Conservation (phyloP, 2,888 invertebrate genomes). For the Melanophora roralis region DNA sequence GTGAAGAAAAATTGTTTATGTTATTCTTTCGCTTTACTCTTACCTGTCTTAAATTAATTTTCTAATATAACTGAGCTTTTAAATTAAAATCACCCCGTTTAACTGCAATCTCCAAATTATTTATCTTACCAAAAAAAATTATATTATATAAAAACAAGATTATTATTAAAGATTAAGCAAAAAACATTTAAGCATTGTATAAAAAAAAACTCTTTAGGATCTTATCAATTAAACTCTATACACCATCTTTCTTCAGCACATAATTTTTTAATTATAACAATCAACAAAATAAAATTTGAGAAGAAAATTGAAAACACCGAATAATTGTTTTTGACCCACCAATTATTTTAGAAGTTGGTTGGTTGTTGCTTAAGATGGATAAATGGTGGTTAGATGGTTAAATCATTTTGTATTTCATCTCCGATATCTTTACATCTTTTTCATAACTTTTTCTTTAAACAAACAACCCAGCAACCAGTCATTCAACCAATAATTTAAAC, state of each 20-base stretch:
- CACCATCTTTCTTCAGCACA: background rate
- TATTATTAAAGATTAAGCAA: conserved; percentile 29
- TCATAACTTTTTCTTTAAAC: background rate
- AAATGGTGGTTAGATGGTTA: background rate
- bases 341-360: conserved; percentile 41
- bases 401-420: conserved; percentile 31
- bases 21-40: no score
- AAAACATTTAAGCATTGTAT: conserved; percentile 34
- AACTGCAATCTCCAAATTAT: conserved; percentile 27
- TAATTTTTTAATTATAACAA: conserved; percentile 42
- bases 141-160: conserved; percentile 36
- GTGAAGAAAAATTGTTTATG: no score
- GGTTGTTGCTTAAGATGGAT: background rate
- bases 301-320: conserved; percentile 1
- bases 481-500: background rate
- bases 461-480: conserved; percentile 12
- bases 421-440: background rate
- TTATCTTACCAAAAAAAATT: conserved; percentile 16
- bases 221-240: conserved; percentile 8
- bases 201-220: conserved; percentile 29
- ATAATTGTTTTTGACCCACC: conserved; percentile 44
- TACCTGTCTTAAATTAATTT: no score
- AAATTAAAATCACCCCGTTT: background rate
- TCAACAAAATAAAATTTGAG: conserved; percentile 14
- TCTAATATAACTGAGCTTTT: no score